These are phyloP conservation scores for Drosophila virilis DNA, from an alignment of 1,140 invertebrate genomes.

Conservation along the genomic window DNA sequence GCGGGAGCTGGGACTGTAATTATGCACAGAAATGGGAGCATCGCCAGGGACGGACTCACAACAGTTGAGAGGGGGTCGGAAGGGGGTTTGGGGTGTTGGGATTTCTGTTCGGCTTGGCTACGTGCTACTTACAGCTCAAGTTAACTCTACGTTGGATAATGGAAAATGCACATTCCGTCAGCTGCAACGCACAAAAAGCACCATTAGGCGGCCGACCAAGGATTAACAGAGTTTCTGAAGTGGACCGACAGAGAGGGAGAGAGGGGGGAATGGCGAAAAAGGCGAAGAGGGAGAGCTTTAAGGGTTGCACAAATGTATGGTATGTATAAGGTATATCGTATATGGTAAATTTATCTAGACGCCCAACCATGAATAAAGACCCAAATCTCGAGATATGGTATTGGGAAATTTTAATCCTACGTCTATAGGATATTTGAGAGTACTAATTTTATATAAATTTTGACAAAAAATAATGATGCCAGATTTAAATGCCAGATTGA, in stretches of 20 bases:
- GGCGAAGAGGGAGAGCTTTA: neutral
- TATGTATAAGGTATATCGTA: too few relatives aligned
- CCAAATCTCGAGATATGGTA: too few relatives aligned
- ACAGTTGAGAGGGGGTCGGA: neutral
- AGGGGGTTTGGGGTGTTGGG: neutral
- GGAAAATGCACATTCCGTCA: constrained; percentile 72
- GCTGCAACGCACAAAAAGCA: constrained; percentile 58
- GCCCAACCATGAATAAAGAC: too few relatives aligned
- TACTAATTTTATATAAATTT: too few relatives aligned
- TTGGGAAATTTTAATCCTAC: too few relatives aligned
- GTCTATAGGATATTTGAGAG: too few relatives aligned
- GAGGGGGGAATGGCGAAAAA: too few relatives aligned
- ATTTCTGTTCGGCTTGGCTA: constrained; percentile 5
- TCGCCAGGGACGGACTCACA: constrained; percentile 18
- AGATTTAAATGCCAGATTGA: too few relatives aligned
- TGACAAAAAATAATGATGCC: too few relatives aligned
- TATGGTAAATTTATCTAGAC: too few relatives aligned
- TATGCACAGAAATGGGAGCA: constrained; percentile 72
- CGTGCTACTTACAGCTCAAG: constrained; percentile 67
- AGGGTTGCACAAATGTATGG: constrained; percentile 3
- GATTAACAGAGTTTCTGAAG: constrained; percentile 61
- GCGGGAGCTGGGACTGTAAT: constrained; percentile 45
- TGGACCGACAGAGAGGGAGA: constrained; percentile 30
- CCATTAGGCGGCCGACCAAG: constrained; percentile 65
- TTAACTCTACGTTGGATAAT: constrained; percentile 51